Percentiles rank a stretch among this genome's conserved stretches.
Conservation (phyloP, 2,113 vertebrate species). For the Xenus cinereus region DNA sequence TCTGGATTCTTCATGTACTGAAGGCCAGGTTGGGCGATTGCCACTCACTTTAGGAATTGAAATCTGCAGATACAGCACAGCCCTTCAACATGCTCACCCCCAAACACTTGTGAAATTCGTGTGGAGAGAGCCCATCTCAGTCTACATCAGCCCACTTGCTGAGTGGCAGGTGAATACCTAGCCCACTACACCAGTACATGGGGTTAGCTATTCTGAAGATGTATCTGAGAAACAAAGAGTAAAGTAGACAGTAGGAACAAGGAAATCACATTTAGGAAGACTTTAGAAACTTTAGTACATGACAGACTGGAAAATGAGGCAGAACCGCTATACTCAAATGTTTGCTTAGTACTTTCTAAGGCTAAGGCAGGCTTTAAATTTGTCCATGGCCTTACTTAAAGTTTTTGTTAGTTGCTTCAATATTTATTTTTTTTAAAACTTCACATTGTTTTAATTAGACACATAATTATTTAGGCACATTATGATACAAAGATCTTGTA, state of each 20-base stretch:
- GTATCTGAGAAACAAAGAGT: not conserved
- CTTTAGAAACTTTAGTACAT: not conserved
- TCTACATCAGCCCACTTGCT: not conserved
- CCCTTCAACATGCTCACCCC: not conserved
- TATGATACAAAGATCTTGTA: not conserved
- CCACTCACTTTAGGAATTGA: not conserved
- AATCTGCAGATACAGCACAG: not conserved
- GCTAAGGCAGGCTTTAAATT: not conserved
- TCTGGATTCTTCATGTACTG: not conserved
- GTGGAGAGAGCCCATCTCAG: not conserved
- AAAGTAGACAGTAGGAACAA: not conserved
- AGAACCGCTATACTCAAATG: not conserved
- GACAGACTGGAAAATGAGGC: not conserved
- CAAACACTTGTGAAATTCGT: not conserved
- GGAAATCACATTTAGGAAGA: not conserved
- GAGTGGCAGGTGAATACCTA: not conserved
- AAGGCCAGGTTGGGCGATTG: not conserved
- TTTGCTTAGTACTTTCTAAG: not conserved
- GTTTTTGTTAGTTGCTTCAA: not conserved
- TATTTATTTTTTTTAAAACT: not conserved
- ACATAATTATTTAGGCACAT: not conserved
- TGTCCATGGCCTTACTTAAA: not conserved
- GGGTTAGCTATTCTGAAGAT: not conserved
- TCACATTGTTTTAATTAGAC: not conserved
- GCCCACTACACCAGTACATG: not conserved